These are phyloP conservation scores for Mycetomoellerius zeteki DNA, from an alignment of 1,140 invertebrate genomes.

Conservation along the genomic window DNA sequence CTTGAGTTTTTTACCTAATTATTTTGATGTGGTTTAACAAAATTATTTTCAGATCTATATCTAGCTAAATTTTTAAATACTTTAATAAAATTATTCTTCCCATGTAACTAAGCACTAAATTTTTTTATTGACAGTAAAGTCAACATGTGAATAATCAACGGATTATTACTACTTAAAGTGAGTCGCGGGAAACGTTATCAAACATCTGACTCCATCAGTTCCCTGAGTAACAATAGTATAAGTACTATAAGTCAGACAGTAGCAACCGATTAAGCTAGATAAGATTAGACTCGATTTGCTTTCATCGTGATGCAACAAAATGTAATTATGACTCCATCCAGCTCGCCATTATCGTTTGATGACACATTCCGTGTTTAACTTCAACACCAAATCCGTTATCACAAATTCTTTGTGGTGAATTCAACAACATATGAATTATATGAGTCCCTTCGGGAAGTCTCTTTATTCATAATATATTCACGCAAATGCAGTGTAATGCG, in stretches of 20 bases:
- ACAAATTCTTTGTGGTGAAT: background rate
- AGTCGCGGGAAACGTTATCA: conserved; percentile 5
- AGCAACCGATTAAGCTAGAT: conserved; percentile 37
- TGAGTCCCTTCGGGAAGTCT: background rate
- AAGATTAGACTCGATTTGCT: conserved; percentile 29
- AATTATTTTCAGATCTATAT: too few relatives aligned
- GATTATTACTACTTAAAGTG: background rate
- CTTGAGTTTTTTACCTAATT: too few relatives aligned
- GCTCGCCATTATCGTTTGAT: background rate
- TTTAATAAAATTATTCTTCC: too few relatives aligned
- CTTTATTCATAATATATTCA: background rate
- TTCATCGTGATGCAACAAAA: conserved; percentile 29
- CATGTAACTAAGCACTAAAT: background rate
- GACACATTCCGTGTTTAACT: background rate
- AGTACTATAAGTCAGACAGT: conserved; percentile 1
- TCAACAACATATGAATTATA: background rate
- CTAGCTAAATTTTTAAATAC: too few relatives aligned
- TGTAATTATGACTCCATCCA: background rate
- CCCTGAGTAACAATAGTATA: background rate
- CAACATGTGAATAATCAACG: background rate
- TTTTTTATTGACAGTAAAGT: background rate
- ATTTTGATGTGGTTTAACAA: too few relatives aligned
- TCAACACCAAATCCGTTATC: background rate
- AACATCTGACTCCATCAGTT: background rate
- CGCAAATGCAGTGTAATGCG: background rate